Evolutionary conservation across 2,113 vertebrate genomes (phyloP).

Genomic region (Rissa tridactyla): DNA sequence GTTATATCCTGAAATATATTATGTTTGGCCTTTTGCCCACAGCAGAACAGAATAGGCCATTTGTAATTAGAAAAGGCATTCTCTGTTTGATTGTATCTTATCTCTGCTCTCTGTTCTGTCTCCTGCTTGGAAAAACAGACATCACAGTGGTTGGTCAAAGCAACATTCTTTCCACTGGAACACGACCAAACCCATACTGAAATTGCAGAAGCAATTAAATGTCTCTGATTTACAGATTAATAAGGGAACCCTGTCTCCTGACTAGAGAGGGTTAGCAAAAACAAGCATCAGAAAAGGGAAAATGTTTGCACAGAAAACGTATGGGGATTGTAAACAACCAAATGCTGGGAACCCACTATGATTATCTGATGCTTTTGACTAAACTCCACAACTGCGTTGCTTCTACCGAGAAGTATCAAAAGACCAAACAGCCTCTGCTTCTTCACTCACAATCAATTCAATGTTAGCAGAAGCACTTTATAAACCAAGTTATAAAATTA

Average conservation of each 20-base stretch:
- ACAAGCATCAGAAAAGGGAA: conserved; percentile 51
- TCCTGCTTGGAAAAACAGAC: conserved; percentile 67
- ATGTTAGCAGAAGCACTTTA: not conserved
- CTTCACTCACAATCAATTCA: not conserved
- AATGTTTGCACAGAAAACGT: conserved; percentile 66
- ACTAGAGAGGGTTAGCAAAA: conserved; percentile 58
- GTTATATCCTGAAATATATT: not conserved
- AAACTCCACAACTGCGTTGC: not conserved
- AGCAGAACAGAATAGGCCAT: conserved; percentile 13
- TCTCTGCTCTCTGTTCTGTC: conserved; percentile 54
- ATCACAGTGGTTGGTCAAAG: conserved; percentile 67
- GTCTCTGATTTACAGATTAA: conserved; percentile 69
- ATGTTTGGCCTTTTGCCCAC: conserved; percentile 57
- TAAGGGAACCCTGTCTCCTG: conserved; percentile 55
- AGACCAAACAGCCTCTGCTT: not conserved
- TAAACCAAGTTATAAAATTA: conserved; percentile 5
- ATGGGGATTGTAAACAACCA: not conserved
- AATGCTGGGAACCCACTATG: not conserved
- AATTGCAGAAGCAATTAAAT: conserved; percentile 67
- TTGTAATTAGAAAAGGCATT: conserved; percentile 57
- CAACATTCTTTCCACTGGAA: conserved; percentile 58
- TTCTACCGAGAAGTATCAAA: not conserved
- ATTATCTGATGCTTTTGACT: not conserved
- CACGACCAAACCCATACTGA: conserved; percentile 46
- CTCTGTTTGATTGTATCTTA: conserved; percentile 38